Evolutionary conservation across 2,888 invertebrate species (phyloP).

Genomic region (Morinoia aosen): DNA sequence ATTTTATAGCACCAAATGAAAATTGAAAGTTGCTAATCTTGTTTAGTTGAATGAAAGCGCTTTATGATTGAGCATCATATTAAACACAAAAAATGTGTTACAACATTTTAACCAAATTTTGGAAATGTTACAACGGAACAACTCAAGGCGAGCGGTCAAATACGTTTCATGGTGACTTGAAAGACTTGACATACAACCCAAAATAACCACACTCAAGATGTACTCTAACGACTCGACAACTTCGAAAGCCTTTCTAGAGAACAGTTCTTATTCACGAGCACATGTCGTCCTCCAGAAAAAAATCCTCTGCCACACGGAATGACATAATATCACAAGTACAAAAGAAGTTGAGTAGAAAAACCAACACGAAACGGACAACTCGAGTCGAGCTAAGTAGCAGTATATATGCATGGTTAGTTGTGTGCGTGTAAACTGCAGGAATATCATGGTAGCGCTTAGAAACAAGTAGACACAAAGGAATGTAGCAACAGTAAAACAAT

Average conservation of each 20-base stretch:
- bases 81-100: neutral
- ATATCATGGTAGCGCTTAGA: no score
- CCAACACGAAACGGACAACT: no score
- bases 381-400: no score
- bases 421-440: no score
- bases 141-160: neutral
- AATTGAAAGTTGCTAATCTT: neutral
- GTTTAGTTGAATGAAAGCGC: neutral
- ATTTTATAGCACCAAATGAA: neutral
- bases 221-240: neutral
- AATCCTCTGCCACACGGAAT: neutral
- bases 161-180: neutral
- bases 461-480: no score
- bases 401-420: no score
- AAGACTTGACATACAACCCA: neutral
- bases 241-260: neutral
- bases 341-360: no score
- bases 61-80: neutral
- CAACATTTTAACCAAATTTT: neutral
- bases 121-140: neutral
- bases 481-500: no score
- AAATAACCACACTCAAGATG: neutral
- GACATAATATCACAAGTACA: no score
- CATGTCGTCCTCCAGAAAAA: neutral
- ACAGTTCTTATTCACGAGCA: neutral